Base-by-base conservation (phyloP, 2,797 vertebrate genomes). In the Fringilla coelebs region DNA sequence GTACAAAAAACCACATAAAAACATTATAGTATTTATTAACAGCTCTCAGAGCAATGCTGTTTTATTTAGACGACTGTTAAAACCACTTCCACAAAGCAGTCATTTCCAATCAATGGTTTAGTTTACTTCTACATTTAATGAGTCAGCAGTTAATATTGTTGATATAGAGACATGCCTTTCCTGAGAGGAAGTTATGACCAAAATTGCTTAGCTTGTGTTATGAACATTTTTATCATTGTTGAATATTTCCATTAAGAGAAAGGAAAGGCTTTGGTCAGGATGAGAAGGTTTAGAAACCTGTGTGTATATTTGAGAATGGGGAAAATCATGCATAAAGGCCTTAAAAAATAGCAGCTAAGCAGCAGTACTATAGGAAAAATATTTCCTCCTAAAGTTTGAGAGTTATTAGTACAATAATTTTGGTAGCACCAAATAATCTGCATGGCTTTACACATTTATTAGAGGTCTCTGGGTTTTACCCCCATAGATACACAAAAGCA, bases 61-160 rank as follows among this genome's bases (percentile, higher is more conserved):
- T 80, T 92, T 79, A 82, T 92, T 93, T 92, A 78, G 90, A 51
- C 80, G 36, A 78, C 46, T 71, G 36, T 66, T 67, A 89, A 94
- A 85, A 91, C 18, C 18, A 67, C 45, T 92, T 90, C 46, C 18
- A 85, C 21, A 90, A 38, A 58, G 41, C 62, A 93, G 22, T 41
- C 3, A 79, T 81, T 84, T 89, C 57, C 63, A 94, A 55, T 67
- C 74, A 77, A 51, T 67, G 20, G 6, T 60, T 92, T 81, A 36
- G 28, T 38, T 85, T 63, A 66, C 31, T 71, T 88, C 32, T 70
- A 58, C 8, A 72, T 28, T 21, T 72, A 92, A 88, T 54, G 11
- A 89, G 74, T 61, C 54, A 88, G 79, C 16, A 78, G 61, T 81
- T 89, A 90, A 76, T 90, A 77, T 14, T 57, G 26, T 65, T 79